A percentile compares a stretch with the other conserved stretches of the same genome.
These are phyloP conservation scores for Morus bassanus DNA, from an alignment of 2,797 vertebrate species.

Conservation along the genomic window DNA sequence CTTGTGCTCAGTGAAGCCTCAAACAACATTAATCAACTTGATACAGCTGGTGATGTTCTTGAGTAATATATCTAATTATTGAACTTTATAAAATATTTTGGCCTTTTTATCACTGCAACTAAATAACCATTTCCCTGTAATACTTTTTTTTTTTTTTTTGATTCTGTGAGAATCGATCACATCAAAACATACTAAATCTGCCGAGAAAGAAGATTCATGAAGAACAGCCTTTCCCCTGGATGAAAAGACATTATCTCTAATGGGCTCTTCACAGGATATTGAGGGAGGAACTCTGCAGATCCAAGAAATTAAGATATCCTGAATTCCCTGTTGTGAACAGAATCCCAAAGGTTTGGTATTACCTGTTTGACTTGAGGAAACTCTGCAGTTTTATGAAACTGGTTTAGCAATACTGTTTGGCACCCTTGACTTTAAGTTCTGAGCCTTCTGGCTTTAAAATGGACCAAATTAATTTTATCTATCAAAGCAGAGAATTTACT, in stretches of 20 bases:
- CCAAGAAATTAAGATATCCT: neutral
- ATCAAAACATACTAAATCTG: neutral
- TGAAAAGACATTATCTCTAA: neutral
- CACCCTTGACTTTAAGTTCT: neutral
- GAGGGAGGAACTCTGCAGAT: neutral
- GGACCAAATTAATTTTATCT: neutral
- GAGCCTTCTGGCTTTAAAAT: neutral
- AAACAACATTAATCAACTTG: neutral
- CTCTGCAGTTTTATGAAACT: neutral
- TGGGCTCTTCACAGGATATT: neutral
- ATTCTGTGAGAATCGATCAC: neutral
- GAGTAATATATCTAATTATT: constrained; percentile 1
- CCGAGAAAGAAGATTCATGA: neutral
- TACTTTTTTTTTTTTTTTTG: neutral
- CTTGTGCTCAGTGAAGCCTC: neutral
- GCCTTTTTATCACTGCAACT: neutral
- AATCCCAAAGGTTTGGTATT: neutral
- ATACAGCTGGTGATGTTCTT: neutral
- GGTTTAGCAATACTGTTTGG: neutral
- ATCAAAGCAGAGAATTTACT: neutral
- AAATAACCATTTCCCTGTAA: neutral
- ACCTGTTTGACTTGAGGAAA: neutral
- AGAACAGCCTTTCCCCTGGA: neutral
- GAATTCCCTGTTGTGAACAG: neutral
- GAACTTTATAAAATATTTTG: neutral